Conservation (phyloP, 92 coral and sea anemone species). For the Porites lobata region DNA sequence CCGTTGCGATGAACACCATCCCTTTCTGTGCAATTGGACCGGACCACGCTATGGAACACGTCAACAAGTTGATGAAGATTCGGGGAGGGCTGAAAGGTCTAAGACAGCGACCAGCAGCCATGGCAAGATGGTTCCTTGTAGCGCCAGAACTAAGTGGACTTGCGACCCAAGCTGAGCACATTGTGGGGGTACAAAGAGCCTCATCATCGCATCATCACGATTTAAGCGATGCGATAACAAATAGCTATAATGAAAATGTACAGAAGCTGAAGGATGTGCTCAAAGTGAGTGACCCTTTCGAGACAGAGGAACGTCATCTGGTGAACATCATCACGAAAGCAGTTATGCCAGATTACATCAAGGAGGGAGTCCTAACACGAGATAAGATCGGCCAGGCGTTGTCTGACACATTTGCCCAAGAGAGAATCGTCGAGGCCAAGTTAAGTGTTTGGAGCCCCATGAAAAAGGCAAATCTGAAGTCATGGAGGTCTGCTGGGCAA, state of each 20-base stretch:
- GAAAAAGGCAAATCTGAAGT: too few relatives aligned
- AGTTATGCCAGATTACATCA: conserved; percentile 45
- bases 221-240: conserved; percentile 32
- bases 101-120: conserved; percentile 60
- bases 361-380: conserved; percentile 42
- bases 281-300: conserved; percentile 52
- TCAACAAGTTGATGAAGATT: conserved; percentile 61
- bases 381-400: conserved; percentile 53
- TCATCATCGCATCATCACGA: conserved; percentile 21
- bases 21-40: conserved; percentile 67
- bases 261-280: conserved; percentile 53
- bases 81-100: conserved; percentile 58
- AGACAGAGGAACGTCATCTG: conserved; percentile 35
- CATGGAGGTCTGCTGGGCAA: too few relatives aligned
- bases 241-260: conserved; percentile 31
- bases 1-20: too few relatives aligned
- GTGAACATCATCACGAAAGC: conserved; percentile 65
- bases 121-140: conserved; percentile 67
- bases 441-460: conserved; percentile 59
- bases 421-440: conserved; percentile 22
- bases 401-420: conserved; percentile 54
- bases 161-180: conserved; percentile 52
- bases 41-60: conserved; percentile 65
- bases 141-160: conserved; percentile 47
- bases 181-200: conserved; percentile 25